phyloP scores from a whole-genome alignment of 2,113 vertebrate genomes.

The Galbula dea region DNA sequence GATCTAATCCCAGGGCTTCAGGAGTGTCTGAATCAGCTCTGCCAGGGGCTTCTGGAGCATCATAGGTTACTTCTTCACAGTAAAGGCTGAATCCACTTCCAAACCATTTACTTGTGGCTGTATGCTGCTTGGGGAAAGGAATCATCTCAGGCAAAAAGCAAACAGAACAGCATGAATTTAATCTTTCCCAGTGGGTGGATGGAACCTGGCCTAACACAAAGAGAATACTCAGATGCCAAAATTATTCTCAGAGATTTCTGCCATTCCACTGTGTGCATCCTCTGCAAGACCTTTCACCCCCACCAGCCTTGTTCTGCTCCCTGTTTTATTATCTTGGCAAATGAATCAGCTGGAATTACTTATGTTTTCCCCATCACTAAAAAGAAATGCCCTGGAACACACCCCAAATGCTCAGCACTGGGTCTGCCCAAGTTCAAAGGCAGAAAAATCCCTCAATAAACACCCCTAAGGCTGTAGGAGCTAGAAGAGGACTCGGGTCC shows the following conservation, averaged over 20 bases:
- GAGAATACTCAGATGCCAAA: not conserved
- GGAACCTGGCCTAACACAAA: not conserved
- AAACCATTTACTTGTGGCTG: not conserved
- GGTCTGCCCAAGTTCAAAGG: not conserved
- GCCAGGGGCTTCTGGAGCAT: not conserved
- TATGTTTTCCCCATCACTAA: not conserved
- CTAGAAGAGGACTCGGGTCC: not conserved
- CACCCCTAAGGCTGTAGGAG: not conserved
- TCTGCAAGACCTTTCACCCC: not conserved
- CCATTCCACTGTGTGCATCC: not conserved
- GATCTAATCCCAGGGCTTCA: not conserved
- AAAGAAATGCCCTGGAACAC: not conserved
- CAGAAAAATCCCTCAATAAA: not conserved
- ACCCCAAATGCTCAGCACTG: not conserved
- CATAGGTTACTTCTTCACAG: not conserved
- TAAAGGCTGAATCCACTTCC: not conserved
- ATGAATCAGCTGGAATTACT: not conserved
- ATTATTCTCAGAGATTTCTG: not conserved
- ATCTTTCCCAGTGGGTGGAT: not conserved
- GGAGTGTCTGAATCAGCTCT: not conserved
- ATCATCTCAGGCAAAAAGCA: not conserved
- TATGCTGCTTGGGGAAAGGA: not conserved
- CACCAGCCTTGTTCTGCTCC: not conserved
- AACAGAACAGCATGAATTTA: rapidly evolving
- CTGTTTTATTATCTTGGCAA: not conserved